Base-by-base conservation (phyloP, 2,797 vertebrate species). In the Leuciscus waleckii region DNA sequence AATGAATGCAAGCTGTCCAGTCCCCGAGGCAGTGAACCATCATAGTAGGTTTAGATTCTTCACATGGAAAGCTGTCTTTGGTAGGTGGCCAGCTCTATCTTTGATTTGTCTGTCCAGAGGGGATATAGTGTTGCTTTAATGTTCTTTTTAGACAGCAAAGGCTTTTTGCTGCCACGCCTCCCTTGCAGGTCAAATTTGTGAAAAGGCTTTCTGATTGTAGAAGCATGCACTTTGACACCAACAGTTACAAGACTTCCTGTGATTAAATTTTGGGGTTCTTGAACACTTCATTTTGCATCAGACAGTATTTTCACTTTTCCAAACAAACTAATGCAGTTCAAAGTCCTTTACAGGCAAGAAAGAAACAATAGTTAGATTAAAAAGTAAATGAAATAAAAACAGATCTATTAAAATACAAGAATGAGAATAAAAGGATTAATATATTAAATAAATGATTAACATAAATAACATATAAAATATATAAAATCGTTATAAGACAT, bases 1-100 rank as follows among this genome's bases (percentile, higher is more conserved):
- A 78, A 78, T 26, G 37, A 61, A 26, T 26, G 23, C 35, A 78
- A 78, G 75, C 75, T 41, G 35, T 78, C 35, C 75, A 78, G 56
- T 41, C 75, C 54, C 23, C 10, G 14, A 61, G 37, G 75, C 63
- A 32, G 29, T 65, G 29, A 65, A 65, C 56, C 54, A 61, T 61
- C 54, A 78, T 37, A 61, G 75, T 78, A 58, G 51, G 54, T 29
- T 41, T 78, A 61, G 23, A 41, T 41, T 6, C 14, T 56, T 26
- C 7, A n/a, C 23, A n/a, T 41, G 35, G 37, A 78, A 78, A 78
- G 35, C 39, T 49, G 23, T 29, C 37, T 39, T 61, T 61, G 75
- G 23, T 19, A 23, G 11, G n/a, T 0, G 39, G 56, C 76, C 76
- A 79, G 35, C 10, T 43, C 39, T 7, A 16, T 43, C 39, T 65